phyloP scores from a whole-genome alignment of 2,888 invertebrate genomes.

The Brenthis ino region DNA sequence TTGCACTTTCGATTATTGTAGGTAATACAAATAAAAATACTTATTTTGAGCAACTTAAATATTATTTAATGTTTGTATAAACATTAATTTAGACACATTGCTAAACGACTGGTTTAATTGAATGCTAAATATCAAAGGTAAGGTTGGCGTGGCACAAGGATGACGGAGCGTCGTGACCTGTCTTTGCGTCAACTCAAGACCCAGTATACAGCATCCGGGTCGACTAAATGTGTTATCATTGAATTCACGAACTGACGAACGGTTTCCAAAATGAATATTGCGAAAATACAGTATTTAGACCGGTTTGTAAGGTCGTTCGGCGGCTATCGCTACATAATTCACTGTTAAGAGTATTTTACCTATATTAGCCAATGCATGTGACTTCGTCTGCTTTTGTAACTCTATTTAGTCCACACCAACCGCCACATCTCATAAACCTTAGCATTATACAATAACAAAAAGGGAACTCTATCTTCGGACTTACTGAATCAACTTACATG shows the following conservation, averaged over 20 bases:
- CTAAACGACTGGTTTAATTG: not conserved
- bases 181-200: constrained; percentile 49
- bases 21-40: not conserved
- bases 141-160: constrained; percentile 36
- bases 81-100: constrained; percentile 5
- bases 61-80: not conserved
- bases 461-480: too few relatives aligned
- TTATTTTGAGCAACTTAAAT: not conserved
- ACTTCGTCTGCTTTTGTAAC: too few relatives aligned
- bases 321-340: constrained; percentile 12
- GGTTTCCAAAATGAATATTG: constrained; percentile 50
- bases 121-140: constrained; percentile 36
- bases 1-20: not conserved
- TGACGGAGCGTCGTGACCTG: constrained; percentile 54
- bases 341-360: not conserved
- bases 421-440: too few relatives aligned
- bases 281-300: constrained; percentile 42
- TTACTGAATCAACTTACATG: too few relatives aligned
- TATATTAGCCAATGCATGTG: too few relatives aligned
- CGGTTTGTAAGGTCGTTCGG: constrained; percentile 46
- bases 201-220: constrained; percentile 60
- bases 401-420: too few relatives aligned
- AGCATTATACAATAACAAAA: too few relatives aligned
- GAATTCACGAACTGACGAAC: constrained; percentile 50
- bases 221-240: constrained; percentile 53